Percentiles rank a stretch among this genome's conserved stretches.
These are phyloP conservation scores for Conops quadrifasciatus DNA, from an alignment of 2,888 invertebrate genomes.

Conservation along the genomic window DNA sequence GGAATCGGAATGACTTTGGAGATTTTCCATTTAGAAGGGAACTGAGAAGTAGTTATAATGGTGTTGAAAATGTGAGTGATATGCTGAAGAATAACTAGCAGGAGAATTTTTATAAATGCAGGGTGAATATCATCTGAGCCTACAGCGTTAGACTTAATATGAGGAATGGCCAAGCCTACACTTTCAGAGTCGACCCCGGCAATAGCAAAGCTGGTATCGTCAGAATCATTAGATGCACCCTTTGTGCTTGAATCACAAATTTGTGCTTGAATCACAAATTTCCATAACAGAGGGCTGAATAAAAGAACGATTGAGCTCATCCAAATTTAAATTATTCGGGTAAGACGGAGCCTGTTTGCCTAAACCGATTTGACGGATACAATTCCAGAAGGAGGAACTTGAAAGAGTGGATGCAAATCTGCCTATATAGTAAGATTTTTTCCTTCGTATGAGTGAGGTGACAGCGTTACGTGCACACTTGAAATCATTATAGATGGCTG, in stretches of 20 bases:
- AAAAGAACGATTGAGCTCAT: slow-evolving; percentile 6
- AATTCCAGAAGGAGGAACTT: slow-evolving; percentile 12
- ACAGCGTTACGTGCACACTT: too few species aligned
- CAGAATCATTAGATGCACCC: not conserved
- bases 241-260: too few species aligned
- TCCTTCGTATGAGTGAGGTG: not conserved
- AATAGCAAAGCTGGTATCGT: not conserved
- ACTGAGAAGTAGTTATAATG: not conserved
- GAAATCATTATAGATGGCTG: too few species aligned
- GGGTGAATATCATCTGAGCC: slow-evolving; percentile 2
- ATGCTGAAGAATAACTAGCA: not conserved
- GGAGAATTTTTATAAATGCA: not conserved
- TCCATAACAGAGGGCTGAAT: not conserved
- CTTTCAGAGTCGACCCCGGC: not conserved
- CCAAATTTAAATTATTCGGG: not conserved
- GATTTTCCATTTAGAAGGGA: not conserved
- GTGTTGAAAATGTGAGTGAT: not conserved
- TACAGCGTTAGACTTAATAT: too few species aligned
- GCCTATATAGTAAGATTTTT: too few species aligned
- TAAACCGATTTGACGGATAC: not conserved
- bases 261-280: not conserved
- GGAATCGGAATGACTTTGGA: not conserved
- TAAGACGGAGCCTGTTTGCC: too few species aligned
- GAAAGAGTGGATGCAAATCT: not conserved
- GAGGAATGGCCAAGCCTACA: not conserved